These are phyloP conservation scores for Hoplodrina blanda DNA, from an alignment of 2,888 invertebrate genomes.

Conservation along the genomic window DNA sequence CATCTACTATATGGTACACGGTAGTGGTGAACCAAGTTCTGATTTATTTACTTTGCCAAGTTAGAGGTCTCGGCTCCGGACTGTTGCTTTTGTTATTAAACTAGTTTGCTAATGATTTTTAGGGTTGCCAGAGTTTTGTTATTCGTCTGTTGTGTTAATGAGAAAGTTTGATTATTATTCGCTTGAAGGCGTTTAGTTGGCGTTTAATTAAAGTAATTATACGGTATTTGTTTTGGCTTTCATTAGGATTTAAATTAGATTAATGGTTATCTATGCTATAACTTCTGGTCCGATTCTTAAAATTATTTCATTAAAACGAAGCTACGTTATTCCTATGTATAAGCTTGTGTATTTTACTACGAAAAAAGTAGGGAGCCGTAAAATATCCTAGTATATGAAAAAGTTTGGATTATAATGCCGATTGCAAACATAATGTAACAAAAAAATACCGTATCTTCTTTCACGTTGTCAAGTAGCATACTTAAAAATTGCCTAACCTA, in stretches of 20 bases:
- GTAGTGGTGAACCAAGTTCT: conserved; percentile 70
- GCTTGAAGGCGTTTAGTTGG: conserved; percentile 9
- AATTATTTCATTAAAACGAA: too few relatives aligned
- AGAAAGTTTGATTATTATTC: conserved; percentile 32
- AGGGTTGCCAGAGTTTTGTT: conserved; percentile 42
- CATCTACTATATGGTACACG: neutral
- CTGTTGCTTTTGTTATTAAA: conserved; percentile 59
- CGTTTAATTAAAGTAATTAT: conserved; percentile 9
- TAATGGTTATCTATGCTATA: too few relatives aligned
- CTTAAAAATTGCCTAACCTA: neutral
- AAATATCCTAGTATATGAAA: too few relatives aligned
- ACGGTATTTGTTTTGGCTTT: neutral
- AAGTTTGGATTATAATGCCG: neutral
- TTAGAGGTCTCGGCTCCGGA: conserved; percentile 46
- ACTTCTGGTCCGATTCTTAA: too few relatives aligned
- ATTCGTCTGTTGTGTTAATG: conserved; percentile 41
- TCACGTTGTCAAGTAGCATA: too few relatives aligned
- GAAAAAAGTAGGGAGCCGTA: too few relatives aligned
- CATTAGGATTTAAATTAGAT: neutral
- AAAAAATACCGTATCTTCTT: too few relatives aligned
- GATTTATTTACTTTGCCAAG: conserved; percentile 80
- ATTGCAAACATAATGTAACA: neutral
- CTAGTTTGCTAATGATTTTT: conserved; percentile 58
- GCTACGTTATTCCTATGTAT: too few relatives aligned
- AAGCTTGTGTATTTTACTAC: too few relatives aligned